A percentile compares a stretch with the other conserved stretches of the same genome.
These are phyloP conservation scores for Cynopterus brachyotis DNA, from an alignment of 2,113 vertebrate genomes.

Conservation along the genomic window DNA sequence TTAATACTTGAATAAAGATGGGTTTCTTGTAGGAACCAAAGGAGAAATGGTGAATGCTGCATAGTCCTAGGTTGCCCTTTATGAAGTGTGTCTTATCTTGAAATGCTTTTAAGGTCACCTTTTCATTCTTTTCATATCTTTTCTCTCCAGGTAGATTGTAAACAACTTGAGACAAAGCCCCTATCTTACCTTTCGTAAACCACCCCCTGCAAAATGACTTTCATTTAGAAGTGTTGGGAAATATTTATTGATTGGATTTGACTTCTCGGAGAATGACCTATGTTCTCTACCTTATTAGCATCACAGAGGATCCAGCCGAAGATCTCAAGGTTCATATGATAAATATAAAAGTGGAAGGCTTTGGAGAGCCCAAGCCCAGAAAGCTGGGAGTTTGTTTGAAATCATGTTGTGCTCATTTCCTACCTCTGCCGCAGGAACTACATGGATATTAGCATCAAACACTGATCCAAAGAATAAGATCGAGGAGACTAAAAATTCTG, in stretches of 20 bases:
- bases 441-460: neutral
- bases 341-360: neutral
- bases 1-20: neutral
- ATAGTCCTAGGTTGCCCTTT: neutral
- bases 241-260: neutral
- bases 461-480: neutral
- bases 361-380: neutral
- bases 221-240: neutral
- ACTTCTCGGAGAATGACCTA: neutral
- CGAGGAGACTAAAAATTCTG: neutral
- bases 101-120: neutral
- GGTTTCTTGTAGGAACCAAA: neutral
- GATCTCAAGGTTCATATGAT: neutral
- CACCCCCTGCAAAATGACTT: neutral
- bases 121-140: neutral
- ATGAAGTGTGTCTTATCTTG: neutral
- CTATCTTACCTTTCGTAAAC: neutral
- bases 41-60: neutral
- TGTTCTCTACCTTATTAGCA: neutral
- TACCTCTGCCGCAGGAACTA: neutral
- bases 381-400: neutral
- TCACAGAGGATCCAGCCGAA: neutral
- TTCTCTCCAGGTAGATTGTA: neutral
- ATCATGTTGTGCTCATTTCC: neutral
- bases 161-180: neutral